Conservation (phyloP, 2,113 vertebrate species). For the Gopherus flavomarginatus region DNA sequence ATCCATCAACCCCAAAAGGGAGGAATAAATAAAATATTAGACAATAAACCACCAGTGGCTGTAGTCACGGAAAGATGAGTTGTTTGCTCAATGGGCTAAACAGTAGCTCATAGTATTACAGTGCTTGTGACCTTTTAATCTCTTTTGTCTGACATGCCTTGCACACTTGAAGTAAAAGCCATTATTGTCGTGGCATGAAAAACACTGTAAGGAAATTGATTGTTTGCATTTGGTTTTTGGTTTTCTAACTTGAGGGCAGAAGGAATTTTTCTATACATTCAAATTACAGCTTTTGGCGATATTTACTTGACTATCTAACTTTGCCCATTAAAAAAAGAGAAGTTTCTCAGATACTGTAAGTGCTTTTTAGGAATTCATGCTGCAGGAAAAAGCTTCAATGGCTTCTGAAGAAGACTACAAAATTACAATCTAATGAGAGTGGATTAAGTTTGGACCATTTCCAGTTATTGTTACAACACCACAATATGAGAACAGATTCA, state of each 20-base stretch:
- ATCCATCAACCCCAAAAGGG: not conserved
- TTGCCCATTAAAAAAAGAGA: not conserved
- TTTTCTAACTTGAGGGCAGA: conserved; percentile 3
- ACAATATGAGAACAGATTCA: not conserved
- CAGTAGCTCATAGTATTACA: not conserved
- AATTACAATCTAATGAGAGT: not conserved
- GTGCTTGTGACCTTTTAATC: conserved; percentile 39
- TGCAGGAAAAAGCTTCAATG: not conserved
- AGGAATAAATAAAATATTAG: conserved; percentile 1
- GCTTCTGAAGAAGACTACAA: not conserved
- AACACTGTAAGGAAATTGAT: not conserved
- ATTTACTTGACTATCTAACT: not conserved
- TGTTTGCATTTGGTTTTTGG: accelerated
- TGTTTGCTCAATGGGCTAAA: not conserved
- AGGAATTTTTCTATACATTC: not conserved
- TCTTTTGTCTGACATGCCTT: not conserved
- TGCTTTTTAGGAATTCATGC: not conserved
- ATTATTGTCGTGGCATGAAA: not conserved
- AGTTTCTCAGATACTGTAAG: not conserved
- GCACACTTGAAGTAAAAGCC: not conserved
- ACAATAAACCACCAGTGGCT: not conserved
- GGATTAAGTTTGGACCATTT: conserved; percentile 16
- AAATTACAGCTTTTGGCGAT: not conserved
- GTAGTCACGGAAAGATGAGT: conserved; percentile 15
- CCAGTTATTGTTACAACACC: not conserved